Evolutionary conservation across 2,113 vertebrate species (phyloP).

Genomic region (Grallaria varia): DNA sequence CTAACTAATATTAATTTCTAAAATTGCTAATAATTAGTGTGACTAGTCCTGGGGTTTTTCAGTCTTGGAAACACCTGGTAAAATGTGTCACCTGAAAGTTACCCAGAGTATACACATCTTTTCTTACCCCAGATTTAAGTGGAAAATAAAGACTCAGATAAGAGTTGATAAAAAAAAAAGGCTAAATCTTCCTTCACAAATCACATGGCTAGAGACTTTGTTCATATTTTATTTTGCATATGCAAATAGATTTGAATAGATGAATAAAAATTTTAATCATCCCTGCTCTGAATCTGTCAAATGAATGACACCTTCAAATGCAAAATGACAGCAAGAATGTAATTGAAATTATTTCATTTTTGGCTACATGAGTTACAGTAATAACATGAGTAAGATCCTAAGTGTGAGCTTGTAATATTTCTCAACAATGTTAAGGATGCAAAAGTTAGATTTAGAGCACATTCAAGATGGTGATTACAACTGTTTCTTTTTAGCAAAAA

Average conservation of each 20-base stretch:
- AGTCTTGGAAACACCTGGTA: not conserved
- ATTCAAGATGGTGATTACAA: not conserved
- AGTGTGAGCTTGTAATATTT: not conserved
- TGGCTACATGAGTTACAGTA: not conserved
- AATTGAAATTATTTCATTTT: not conserved
- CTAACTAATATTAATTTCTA: not conserved
- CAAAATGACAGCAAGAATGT: not conserved
- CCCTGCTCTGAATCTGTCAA: not conserved
- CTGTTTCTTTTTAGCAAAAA: not conserved
- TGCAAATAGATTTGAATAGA: not conserved
- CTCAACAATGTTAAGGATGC: not conserved
- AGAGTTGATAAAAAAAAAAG: not conserved
- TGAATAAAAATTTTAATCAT: not conserved
- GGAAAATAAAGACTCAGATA: not conserved
- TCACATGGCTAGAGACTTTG: not conserved
- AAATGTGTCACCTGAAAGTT: not conserved
- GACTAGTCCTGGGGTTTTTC: not conserved
- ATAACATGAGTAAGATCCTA: not conserved
- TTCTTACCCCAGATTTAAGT: not conserved
- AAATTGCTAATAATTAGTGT: not conserved
- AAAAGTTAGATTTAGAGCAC: not conserved
- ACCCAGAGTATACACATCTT: not conserved
- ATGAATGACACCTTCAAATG: not conserved
- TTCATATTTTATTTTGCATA: not conserved
- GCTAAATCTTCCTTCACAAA: not conserved